A percentile compares a stretch with the other conserved stretches of the same genome.
These are phyloP conservation scores for Hypomecis atomaria DNA, from an alignment of 2,888 invertebrate species.

Conservation along the genomic window DNA sequence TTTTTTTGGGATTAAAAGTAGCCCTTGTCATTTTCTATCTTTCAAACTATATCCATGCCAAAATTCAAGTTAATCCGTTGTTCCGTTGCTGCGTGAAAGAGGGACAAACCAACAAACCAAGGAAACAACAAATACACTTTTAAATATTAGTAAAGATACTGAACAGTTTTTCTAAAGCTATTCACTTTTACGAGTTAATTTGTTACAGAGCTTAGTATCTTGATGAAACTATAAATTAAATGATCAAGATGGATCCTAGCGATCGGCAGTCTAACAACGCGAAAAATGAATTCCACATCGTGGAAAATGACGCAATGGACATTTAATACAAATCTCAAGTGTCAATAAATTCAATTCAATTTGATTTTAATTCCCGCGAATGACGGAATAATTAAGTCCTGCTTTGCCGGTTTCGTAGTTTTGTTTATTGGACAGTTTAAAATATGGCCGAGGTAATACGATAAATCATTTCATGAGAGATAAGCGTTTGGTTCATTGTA, in stretches of 20 bases:
- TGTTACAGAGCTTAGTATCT: conserved; percentile 5
- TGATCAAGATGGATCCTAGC: conserved; percentile 10
- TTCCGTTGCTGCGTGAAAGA: no score
- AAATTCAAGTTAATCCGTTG: no score
- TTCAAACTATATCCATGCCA: no score
- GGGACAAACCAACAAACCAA: no score
- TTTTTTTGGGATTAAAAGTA: no score
- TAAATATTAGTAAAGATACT: no score
- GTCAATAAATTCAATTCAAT: conserved; percentile 66
- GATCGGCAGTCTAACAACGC: conserved; percentile 5
- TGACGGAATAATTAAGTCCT: conserved; percentile 72
- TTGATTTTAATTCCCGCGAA: conserved; percentile 60
- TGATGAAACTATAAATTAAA: conserved; percentile 11
- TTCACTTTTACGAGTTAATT: conserved; percentile 7
- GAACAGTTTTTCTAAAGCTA: not conserved
- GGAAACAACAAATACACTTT: no score
- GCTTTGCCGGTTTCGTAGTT: conserved; percentile 57
- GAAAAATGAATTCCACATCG: conserved; percentile 7
- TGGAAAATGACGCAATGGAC: conserved; percentile 34
- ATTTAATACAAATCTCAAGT: conserved; percentile 51
- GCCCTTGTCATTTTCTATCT: no score
- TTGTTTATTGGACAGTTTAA: conserved; percentile 67
- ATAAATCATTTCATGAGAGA: conserved; percentile 68
- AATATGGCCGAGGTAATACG: conserved; percentile 59
- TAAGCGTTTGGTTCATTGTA: conserved; percentile 61